Evolutionary conservation across 2,888 invertebrate genomes (phyloP), one percentile per base, ranked within the genome.

Genomic region (Cryptocephalus primarius): DNA sequence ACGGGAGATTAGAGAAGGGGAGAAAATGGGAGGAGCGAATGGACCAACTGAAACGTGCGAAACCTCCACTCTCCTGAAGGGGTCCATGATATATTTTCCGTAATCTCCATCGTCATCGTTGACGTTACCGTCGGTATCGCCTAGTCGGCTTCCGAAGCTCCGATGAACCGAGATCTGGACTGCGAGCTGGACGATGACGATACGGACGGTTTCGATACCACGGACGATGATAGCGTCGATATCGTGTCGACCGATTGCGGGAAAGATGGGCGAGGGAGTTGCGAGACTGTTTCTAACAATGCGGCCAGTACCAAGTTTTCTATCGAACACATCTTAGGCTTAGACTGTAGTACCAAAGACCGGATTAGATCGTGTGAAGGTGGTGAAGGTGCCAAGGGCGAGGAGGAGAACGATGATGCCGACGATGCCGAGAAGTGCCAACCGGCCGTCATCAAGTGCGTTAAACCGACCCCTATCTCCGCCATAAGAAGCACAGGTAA

Each of bases 291-390:
- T 34, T 52, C 56, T 54, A 56, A 56, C 33, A 56, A 56, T 39
- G 60, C 55, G 54, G 55, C 50, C 46, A 56, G 54, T 45, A 68
- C 64, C 55, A 70, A 70, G 51, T 71, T 71, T 55, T 69, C 69
- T 9, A 71, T 71, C 45, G 68, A 71, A 49, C 67, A 60, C 52
- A 71, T 71, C 48, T 58, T 71, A 48, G 71, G 71, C 40, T 55
- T 66, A 22, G 57, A 54, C 36, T 22, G 22, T 22, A 22, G 22
- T 22, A 22, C 46, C 44, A 31, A 47, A 48, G 33, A 44, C 45
- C 48, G 47, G 43, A 41, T 47, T 22, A 51, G 2, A 4, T 4
- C 22, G 22, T 22, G 22, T 22, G 22, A 22, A 22, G 22, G 22
- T 22, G 22, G 6, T 22, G 22, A 22, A 4, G 22, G 22, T 22